Evolutionary conservation across 2,113 vertebrate genomes (phyloP).

Genomic region (Lepidothrix coronata): DNA sequence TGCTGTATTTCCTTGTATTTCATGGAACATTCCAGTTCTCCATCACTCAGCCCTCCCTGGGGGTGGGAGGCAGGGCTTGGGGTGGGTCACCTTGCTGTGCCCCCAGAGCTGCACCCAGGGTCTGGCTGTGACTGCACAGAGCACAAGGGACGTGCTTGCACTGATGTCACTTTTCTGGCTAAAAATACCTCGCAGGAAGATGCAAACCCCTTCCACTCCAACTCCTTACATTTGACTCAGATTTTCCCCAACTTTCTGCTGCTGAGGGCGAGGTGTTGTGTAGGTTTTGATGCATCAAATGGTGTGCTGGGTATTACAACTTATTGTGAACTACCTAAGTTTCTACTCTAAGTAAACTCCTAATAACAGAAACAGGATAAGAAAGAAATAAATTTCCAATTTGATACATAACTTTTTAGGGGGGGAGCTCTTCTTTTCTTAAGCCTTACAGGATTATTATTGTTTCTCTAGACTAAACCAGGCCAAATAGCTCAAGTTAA

Average conservation of each 20-base stretch:
- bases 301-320: neutral
- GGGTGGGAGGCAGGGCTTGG: neutral
- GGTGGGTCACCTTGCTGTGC: accelerated
- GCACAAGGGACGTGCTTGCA: neutral
- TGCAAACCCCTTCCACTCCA: neutral
- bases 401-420: neutral
- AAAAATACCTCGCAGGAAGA: neutral
- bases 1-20: too few species aligned
- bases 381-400: neutral
- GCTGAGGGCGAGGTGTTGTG: neutral
- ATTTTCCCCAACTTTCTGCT: neutral
- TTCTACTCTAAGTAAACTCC: neutral
- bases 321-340: neutral
- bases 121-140: neutral
- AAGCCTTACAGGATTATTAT: slow-evolving; percentile 46
- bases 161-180: neutral
- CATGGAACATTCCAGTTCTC: too few species aligned
- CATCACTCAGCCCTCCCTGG: neutral
- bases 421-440: neutral
- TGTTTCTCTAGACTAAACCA: slow-evolving; percentile 56
- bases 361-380: neutral
- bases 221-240: neutral
- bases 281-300: neutral
- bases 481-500: slow-evolving; percentile 69
- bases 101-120: neutral